phyloP scores from a whole-genome alignment of 2,888 invertebrate species.

The Xestoiulus laeticollis region DNA sequence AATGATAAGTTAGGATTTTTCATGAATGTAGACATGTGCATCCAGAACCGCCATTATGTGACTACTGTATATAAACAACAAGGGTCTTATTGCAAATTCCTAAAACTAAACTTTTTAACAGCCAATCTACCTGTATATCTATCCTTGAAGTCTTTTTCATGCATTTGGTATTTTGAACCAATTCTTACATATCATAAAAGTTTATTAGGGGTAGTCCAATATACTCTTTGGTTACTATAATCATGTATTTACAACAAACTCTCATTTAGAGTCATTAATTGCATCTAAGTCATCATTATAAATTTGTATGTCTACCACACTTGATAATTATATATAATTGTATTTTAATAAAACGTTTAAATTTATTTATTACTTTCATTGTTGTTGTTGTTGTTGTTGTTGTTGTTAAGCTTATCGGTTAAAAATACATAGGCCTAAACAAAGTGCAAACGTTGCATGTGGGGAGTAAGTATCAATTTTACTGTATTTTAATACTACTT shows the following conservation, averaged over 20 bases:
- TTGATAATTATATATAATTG: neutral
- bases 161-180: neutral
- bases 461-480: neutral
- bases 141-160: neutral
- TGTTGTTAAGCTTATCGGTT: neutral
- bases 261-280: neutral
- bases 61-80: neutral
- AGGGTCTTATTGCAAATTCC: neutral
- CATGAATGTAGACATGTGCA: neutral
- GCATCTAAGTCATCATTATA: neutral
- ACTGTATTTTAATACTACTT: neutral
- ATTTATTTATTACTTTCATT: neutral
- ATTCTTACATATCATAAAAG: constrained; percentile 22
- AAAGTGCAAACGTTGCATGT: neutral
- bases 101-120: neutral
- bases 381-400: neutral
- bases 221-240: neutral
- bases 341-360: neutral
- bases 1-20: no score
- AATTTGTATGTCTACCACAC: neutral
- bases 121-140: neutral
- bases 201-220: neutral
- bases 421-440: neutral
- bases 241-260: neutral
- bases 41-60: neutral